phyloP scores from a whole-genome alignment of 2,113 vertebrate genomes.

The Rhinolophus ferrumequinum region DNA sequence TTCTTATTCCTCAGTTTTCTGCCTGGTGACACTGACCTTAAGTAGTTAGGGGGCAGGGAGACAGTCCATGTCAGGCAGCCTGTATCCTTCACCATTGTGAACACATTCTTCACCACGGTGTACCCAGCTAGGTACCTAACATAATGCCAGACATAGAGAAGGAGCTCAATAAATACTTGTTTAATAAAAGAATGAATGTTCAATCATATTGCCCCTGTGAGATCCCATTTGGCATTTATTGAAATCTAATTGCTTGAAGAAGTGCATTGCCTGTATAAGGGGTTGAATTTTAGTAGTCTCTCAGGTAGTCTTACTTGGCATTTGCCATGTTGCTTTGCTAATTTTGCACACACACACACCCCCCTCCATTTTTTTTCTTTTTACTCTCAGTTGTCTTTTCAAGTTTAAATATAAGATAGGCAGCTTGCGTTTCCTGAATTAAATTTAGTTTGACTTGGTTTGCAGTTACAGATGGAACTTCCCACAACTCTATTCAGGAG shows the following conservation, averaged over 20 bases:
- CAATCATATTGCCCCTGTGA: background rate
- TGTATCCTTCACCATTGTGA: background rate
- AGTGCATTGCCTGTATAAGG: background rate
- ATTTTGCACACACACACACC: background rate
- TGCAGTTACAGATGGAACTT: background rate
- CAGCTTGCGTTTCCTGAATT: slow-evolving; percentile 46
- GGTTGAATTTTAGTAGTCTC: background rate
- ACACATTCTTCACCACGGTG: background rate
- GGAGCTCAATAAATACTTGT: background rate
- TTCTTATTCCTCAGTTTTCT: slow-evolving; percentile 34
- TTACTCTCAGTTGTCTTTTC: background rate
- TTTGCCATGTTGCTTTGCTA: background rate
- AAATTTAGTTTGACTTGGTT: background rate
- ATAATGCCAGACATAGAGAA: background rate
- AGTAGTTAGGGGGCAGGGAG: background rate
- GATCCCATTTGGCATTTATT: background rate
- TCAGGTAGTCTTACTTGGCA: background rate
- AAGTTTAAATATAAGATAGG: background rate
- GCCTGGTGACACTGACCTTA: slow-evolving; percentile 37
- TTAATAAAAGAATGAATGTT: background rate
- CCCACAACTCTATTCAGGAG: background rate
- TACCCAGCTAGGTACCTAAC: background rate
- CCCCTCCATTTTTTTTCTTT: background rate
- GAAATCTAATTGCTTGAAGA: background rate
- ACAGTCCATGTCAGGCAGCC: background rate